phyloP scores from a whole-genome alignment of 92 coral and sea anemone genomes.

The Galaxea fascicularis region DNA sequence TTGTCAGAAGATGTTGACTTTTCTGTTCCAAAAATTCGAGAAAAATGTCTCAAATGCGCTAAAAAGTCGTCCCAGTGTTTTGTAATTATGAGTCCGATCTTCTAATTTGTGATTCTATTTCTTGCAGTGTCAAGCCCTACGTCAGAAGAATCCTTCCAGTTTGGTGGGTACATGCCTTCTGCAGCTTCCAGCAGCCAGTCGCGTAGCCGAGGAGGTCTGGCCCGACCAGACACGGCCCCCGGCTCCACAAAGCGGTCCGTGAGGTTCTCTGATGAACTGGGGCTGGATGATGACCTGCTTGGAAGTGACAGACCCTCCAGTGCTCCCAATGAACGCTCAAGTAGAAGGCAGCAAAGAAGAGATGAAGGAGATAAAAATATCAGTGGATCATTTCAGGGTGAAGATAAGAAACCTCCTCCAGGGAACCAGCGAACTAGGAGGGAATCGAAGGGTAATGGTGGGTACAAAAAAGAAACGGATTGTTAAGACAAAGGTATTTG shows the following conservation, averaged over 20 bases:
- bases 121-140: slow-evolving; percentile 75
- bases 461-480: neutral
- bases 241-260: slow-evolving; percentile 83
- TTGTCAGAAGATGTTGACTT: too few relatives aligned
- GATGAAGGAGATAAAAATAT: slow-evolving; percentile 35
- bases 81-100: too few relatives aligned
- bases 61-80: too few relatives aligned
- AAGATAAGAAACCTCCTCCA: slow-evolving; percentile 27
- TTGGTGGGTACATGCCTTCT: slow-evolving; percentile 96
- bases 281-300: slow-evolving; percentile 81
- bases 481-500: too few relatives aligned
- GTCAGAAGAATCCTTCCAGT: slow-evolving; percentile 89
- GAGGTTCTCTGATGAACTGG: slow-evolving; percentile 94
- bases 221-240: slow-evolving; percentile 95
- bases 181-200: slow-evolving; percentile 84
- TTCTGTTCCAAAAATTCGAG: too few relatives aligned
- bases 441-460: neutral
- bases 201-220: slow-evolving; percentile 75
- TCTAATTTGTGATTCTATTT: too few relatives aligned
- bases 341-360: slow-evolving; percentile 54
- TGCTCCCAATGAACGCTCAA: slow-evolving; percentile 83
- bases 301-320: slow-evolving; percentile 83
- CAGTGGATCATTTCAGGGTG: slow-evolving; percentile 30
- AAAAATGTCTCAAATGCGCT: too few relatives aligned
- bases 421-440: slow-evolving; percentile 14